Conservation (phyloP, 2,888 invertebrate genomes). For the Mellilla xanthometata region DNA sequence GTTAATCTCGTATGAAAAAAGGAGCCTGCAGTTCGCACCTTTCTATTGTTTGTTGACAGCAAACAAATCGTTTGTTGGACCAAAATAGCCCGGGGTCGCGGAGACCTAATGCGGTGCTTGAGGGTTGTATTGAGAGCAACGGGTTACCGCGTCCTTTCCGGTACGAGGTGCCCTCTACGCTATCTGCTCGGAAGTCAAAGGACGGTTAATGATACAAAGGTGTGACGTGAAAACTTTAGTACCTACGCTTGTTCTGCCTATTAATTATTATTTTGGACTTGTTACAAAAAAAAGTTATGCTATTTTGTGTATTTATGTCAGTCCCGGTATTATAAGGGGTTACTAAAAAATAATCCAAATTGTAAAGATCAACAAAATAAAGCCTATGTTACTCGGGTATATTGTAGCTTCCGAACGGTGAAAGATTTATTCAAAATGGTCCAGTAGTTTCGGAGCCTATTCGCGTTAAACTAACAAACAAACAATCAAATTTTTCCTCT, state of each 20-base stretch:
- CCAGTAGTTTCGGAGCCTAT: too few species aligned
- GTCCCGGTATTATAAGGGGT: too few species aligned
- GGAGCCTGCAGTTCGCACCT: slow-evolving; percentile 65
- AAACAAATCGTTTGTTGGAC: slow-evolving; percentile 79
- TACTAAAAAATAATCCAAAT: too few species aligned
- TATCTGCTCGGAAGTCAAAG: slow-evolving; percentile 59
- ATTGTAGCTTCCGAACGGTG: too few species aligned
- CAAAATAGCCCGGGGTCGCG: slow-evolving; percentile 66
- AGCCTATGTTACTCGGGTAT: too few species aligned
- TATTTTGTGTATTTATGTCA: too few species aligned
- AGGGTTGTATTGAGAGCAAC: slow-evolving; percentile 73
- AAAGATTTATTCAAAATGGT: too few species aligned
- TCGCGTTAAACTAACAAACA: too few species aligned
- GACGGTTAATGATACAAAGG: slow-evolving; percentile 57
- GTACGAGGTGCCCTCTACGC: slow-evolving; percentile 55
- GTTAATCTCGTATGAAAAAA: slow-evolving; percentile 52
- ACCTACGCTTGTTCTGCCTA: slow-evolving; percentile 16
- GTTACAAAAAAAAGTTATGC: too few species aligned
- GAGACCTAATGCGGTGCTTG: slow-evolving; percentile 65
- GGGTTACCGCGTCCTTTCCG: slow-evolving; percentile 75
- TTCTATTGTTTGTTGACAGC: slow-evolving; percentile 76
- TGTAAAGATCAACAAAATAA: too few species aligned
- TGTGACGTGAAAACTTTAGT: slow-evolving; percentile 46
- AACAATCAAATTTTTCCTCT: too few species aligned
- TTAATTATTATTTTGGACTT: too few species aligned